Evolutionary conservation across 2,888 invertebrate species (phyloP), one percentile per base, ranked within the genome.

Genomic region (Poecilus cupreus): DNA sequence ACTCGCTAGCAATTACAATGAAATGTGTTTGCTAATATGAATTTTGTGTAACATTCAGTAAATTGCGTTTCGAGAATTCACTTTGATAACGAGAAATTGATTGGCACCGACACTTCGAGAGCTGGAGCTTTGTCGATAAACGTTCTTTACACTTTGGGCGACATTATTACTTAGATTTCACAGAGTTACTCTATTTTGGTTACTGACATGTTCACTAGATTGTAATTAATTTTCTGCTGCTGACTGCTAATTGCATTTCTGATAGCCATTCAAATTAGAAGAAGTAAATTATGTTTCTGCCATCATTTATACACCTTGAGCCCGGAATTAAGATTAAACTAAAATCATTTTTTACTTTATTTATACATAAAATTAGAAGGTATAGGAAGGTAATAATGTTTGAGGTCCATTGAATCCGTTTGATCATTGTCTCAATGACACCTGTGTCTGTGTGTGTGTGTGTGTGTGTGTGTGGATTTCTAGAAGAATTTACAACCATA

Each of bases 21-120:
- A 64, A 77, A 77, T 64, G 64, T 77, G 77, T 77, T 77, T 77
- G 77, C 60, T 77, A 77, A 77, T 77, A 77, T 77, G 77, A 77
- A 77, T 77, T 77, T 77, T 77, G 60, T 51, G 75, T 51, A 51
- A 72, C 72, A 72, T 72, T 46, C 72, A 49, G 72, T 72, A 72
- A 72, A 75, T 75, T 75, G 75, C 75, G 51, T 51, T 51, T 75
- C 26, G 75, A 75, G 51, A 75, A 75, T 72, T 72, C 20, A 20
- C 72, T 24, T 60, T 60, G 60, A 43, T 46, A 46, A 72, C 46
- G 24, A 22, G 37, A 13, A 32, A 68, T 37, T 68, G 64, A 68
- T 68, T 68, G 64, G 64, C 64, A 18, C 22, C 64, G 64, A 68
- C 64, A 68, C 32, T 68, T 60, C 64, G 13, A 26, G 60, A 60